Base-by-base conservation (phyloP, 2,888 invertebrate species). In the Phengaris arion region DNA sequence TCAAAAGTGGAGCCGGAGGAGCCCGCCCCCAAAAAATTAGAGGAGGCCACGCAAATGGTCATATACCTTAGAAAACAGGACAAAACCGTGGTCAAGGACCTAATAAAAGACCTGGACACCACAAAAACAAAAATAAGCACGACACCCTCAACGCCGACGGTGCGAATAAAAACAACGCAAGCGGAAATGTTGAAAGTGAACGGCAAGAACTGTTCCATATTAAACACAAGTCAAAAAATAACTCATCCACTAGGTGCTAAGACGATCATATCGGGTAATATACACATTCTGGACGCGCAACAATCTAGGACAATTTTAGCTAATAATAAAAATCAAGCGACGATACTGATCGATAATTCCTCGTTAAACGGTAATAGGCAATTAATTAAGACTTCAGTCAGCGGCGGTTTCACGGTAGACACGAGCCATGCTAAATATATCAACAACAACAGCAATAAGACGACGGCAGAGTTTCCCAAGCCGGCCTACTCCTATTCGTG, bases 401-500 rank as follows among this genome's bases (percentile, higher is more conserved):
- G 82, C 80, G 90, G 89, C 75, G 82, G 88, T 6, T 93, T 91
- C 81, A 89, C 89, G 22, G 83, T 91, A 75, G 93, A 93, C 68
- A 87, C 87, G 80, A 90, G 87, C 82, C 91, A 89, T 84, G 82
- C 90, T 8, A 94, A 93, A 83, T 92, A 88, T 84, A 82, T 92
- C 78, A 89, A 89, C 83, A 89, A 89, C 83, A 81, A 76, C 76
- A 89, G 80, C 79, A 85, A 82, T 82, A 88, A 94, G 93, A 84
- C 91, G 88, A 82, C 74, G 74, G 95, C 95, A 77, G 95, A 95
- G 72, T 99, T 96, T 85, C 99, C 99, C 0, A 99, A 99, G 89
- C 99, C 99, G 6, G 98, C 98, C 4, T 99, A 99, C 91, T 99
- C 99, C 13, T 99, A 99, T 89, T 98, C 98, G 77, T 99, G 99